These are phyloP conservation scores for Plagodis pulveraria DNA, from an alignment of 2,888 invertebrate genomes.

Conservation along the genomic window DNA sequence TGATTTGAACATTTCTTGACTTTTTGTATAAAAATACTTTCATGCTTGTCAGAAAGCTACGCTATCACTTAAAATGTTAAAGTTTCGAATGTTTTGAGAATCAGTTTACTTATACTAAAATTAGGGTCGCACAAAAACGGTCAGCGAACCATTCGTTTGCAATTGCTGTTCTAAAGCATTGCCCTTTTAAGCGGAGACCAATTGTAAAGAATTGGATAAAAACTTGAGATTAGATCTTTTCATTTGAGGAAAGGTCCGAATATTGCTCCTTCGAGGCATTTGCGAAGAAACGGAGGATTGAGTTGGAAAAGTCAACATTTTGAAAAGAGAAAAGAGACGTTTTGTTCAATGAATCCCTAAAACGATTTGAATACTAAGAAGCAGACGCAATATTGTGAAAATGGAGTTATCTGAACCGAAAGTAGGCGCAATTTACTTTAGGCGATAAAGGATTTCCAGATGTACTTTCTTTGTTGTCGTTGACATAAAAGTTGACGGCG, in stretches of 20 bases:
- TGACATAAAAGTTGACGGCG: slow-evolving; percentile 10
- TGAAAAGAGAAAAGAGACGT: slow-evolving; percentile 47
- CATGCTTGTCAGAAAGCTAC: no score
- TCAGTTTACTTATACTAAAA: neutral
- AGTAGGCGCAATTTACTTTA: slow-evolving; percentile 5
- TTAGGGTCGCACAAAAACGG: slow-evolving; percentile 10
- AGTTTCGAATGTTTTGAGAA: neutral
- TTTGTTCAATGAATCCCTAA: slow-evolving; percentile 49
- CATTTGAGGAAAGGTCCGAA: slow-evolving; percentile 69
- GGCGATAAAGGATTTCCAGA: slow-evolving; percentile 14
- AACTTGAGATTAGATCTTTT: slow-evolving; percentile 71
- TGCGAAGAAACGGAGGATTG: slow-evolving; percentile 55
- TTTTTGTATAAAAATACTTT: no score
- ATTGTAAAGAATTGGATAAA: slow-evolving; percentile 67
- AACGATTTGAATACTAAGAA: slow-evolving; percentile 41
- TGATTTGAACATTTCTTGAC: no score
- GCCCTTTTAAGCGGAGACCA: slow-evolving; percentile 56
- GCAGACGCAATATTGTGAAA: slow-evolving; percentile 25
- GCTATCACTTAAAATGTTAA: no score
- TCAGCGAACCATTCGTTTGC: slow-evolving; percentile 6
- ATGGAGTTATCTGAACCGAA: slow-evolving; percentile 15
- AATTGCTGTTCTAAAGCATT: slow-evolving; percentile 40
- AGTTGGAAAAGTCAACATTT: slow-evolving; percentile 58
- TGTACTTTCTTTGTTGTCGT: slow-evolving; percentile 7
- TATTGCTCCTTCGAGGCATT: slow-evolving; percentile 64